Evolutionary conservation across 1,140 invertebrate genomes (phyloP).

Genomic region (Eriosoma lanigerum): DNA sequence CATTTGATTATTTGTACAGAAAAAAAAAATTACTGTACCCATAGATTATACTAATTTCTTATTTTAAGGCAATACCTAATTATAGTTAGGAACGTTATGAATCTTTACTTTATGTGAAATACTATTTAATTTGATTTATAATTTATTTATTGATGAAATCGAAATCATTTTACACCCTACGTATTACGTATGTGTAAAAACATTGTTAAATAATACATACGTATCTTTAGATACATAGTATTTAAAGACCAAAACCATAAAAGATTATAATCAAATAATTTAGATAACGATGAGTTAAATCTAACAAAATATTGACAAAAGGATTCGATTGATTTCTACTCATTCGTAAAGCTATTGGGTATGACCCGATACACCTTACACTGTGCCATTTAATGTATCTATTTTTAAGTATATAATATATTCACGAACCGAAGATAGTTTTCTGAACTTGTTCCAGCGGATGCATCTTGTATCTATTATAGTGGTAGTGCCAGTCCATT

Average conservation of each 20-base stretch:
- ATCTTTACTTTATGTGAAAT: no score
- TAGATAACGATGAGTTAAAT: slow-evolving; percentile 8
- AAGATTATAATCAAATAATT: no score
- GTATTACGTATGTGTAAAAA: no score
- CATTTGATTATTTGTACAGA: no score
- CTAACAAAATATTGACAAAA: not conserved
- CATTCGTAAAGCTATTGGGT: not conserved
- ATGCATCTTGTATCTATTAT: not conserved
- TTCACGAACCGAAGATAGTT: not conserved
- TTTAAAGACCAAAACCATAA: no score
- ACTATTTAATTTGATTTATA: no score
- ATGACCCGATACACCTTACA: not conserved
- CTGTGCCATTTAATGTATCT: not conserved
- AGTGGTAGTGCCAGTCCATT: not conserved
- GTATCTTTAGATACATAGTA: no score
- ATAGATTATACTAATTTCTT: no score
- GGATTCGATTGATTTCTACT: not conserved
- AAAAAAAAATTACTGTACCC: no score
- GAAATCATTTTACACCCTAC: not conserved
- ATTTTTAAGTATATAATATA: not conserved
- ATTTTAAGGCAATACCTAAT: no score
- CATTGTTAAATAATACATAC: no score
- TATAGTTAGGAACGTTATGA: no score
- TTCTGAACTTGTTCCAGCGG: slow-evolving; percentile 2
- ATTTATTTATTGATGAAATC: not conserved